phyloP scores from a whole-genome alignment of 2,113 vertebrate genomes.

The Procavia capensis region DNA sequence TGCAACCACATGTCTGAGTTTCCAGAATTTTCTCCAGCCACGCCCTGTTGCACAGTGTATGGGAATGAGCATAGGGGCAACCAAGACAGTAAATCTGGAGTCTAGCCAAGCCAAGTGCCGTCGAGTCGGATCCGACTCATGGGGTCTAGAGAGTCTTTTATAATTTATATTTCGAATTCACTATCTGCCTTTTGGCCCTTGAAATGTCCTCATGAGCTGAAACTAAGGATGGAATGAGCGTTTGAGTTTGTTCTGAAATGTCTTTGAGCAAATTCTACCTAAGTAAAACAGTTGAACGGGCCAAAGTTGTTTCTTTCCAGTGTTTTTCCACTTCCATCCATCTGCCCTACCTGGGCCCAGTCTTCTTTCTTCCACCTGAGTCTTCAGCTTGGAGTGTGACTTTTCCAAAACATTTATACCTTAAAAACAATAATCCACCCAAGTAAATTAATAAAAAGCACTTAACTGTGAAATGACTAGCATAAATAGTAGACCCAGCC shows the following conservation, averaged over 20 bases:
- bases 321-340: not conserved
- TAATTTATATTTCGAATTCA: not conserved
- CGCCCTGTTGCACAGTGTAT: too few relatives aligned
- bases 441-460: not conserved
- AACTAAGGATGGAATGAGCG: not conserved
- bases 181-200: not conserved
- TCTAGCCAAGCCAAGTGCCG: too few relatives aligned
- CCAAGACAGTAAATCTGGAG: not conserved
- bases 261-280: not conserved
- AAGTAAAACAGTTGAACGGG: not conserved
- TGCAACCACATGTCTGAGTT: too few relatives aligned
- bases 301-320: not conserved
- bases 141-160: not conserved
- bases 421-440: not conserved
- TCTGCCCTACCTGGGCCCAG: not conserved
- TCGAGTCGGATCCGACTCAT: too few relatives aligned
- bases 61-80: not conserved
- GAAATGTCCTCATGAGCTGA: too few relatives aligned
- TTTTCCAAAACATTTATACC: constrained; percentile 22
- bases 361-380: not conserved
- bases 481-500: not conserved
- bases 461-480: not conserved
- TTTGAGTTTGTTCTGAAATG: not conserved
- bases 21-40: not conserved
- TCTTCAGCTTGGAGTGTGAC: not conserved